These are phyloP conservation scores for Philereme vetulata DNA, from an alignment of 2,888 invertebrate species.

Conservation along the genomic window DNA sequence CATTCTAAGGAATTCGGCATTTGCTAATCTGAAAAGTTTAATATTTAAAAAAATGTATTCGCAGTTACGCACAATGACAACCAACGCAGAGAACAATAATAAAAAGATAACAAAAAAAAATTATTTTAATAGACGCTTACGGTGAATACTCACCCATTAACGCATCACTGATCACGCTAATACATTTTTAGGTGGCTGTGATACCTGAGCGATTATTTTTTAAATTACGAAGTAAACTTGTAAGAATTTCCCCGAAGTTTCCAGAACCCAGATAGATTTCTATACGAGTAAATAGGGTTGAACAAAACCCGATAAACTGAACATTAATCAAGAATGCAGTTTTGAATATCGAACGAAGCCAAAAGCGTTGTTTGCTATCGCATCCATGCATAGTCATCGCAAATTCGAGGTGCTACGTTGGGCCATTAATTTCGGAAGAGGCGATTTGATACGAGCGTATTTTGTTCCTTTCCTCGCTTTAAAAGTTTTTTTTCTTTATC, in stretches of 20 bases:
- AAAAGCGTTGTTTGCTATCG: slow-evolving; percentile 67
- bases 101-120: too few relatives aligned
- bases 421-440: slow-evolving; percentile 38
- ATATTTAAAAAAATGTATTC: too few relatives aligned
- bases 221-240: neutral
- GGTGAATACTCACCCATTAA: too few relatives aligned
- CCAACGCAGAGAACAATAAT: too few relatives aligned
- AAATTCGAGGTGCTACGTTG: slow-evolving; percentile 52
- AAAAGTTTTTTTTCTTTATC: neutral
- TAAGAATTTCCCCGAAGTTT: slow-evolving; percentile 11
- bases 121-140: too few relatives aligned
- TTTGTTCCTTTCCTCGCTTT: neutral
- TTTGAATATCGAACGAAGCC: slow-evolving; percentile 72
- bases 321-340: slow-evolving; percentile 76
- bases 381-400: slow-evolving; percentile 58
- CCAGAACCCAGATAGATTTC: slow-evolving; percentile 12
- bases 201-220: too few relatives aligned
- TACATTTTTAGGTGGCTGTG: too few relatives aligned
- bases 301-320: slow-evolving; percentile 49
- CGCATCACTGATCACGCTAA: too few relatives aligned
- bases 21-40: too few relatives aligned
- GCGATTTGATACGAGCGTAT: slow-evolving; percentile 19
- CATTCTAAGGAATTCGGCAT: too few relatives aligned
- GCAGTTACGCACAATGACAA: too few relatives aligned
- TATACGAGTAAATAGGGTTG: slow-evolving; percentile 33